A percentile compares a stretch with the other conserved stretches of the same genome.
Conservation (phyloP, 35 echinoderm and acorn worm genomes). For the Amphiura filiformis region DNA sequence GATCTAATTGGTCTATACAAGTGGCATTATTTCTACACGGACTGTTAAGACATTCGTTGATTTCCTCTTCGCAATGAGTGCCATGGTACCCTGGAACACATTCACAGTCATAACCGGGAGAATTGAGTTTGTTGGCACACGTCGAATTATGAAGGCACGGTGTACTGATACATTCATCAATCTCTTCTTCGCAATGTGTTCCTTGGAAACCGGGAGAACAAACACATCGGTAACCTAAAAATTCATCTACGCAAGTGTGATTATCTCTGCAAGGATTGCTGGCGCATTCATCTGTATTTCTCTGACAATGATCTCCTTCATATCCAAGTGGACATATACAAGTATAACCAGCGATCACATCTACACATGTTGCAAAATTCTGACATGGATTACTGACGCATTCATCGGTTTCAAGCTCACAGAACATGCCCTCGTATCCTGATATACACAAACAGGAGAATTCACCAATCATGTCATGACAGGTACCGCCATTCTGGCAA, state of each 20-base stretch:
- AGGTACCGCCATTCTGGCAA: slow-evolving; percentile 63
- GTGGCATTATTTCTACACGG: slow-evolving; percentile 60
- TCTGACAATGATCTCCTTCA: slow-evolving; percentile 40
- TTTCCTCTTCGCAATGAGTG: slow-evolving; percentile 40
- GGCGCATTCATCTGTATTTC: slow-evolving; percentile 63
- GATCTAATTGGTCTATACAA: slow-evolving; percentile 45
- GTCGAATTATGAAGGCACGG: slow-evolving; percentile 41
- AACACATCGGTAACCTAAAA: slow-evolving; percentile 21
- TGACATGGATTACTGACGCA: slow-evolving; percentile 53
- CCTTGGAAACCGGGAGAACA: slow-evolving; percentile 72
- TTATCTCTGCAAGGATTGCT: slow-evolving; percentile 56
- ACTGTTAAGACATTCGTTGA: slow-evolving; percentile 57
- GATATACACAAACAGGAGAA: slow-evolving; percentile 52
- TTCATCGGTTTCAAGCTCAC: slow-evolving; percentile 59
- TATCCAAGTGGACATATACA: slow-evolving; percentile 58
- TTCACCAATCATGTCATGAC: slow-evolving; percentile 40
- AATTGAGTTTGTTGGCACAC: slow-evolving; percentile 18
- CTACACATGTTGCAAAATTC: slow-evolving; percentile 53
- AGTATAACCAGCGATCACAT: slow-evolving; percentile 34
- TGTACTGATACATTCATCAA: slow-evolving; percentile 57
- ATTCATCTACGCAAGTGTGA: slow-evolving; percentile 18
- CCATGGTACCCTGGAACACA: slow-evolving; percentile 54
- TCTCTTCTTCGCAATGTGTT: slow-evolving; percentile 43
- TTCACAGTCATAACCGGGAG: neutral
- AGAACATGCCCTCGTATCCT: slow-evolving; percentile 55